A percentile compares a stretch with the other conserved stretches of the same genome.
Evolutionary conservation across 37 sponge, comb jelly and placozoan genomes (phyloP).

Genomic region (Axinella damicornis): DNA sequence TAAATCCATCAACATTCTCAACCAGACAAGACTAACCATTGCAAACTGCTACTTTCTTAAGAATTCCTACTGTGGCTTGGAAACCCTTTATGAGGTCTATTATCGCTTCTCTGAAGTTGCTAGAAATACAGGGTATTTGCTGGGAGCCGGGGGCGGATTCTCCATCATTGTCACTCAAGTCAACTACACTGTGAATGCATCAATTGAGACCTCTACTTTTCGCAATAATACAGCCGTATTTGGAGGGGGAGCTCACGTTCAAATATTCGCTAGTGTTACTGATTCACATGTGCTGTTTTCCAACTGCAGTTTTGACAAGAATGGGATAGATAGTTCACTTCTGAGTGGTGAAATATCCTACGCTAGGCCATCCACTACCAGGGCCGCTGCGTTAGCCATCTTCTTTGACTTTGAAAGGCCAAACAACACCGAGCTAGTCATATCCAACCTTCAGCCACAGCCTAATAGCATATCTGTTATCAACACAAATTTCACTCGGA

Average conservation of each 20-base stretch:
- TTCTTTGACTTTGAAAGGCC: slow-evolving; percentile 1
- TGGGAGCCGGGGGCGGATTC: slow-evolving; percentile 70
- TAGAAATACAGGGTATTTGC: neutral
- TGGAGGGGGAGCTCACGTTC: slow-evolving; percentile 56
- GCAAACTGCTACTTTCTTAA: slow-evolving; percentile 24
- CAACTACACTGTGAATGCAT: slow-evolving; percentile 26
- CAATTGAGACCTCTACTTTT: slow-evolving; percentile 12
- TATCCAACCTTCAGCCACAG: neutral
- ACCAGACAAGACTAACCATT: neutral
- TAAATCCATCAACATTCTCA: neutral
- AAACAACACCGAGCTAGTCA: neutral
- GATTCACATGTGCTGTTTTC: slow-evolving; percentile 26
- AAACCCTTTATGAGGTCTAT: neutral
- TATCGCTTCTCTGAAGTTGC: neutral
- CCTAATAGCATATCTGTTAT: neutral
- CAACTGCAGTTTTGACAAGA: slow-evolving; percentile 32
- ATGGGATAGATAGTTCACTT: neutral
- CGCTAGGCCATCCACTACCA: too few species aligned
- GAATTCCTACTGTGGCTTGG: slow-evolving; percentile 45
- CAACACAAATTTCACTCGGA: slow-evolving; percentile 5
- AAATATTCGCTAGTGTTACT: slow-evolving; percentile 19
- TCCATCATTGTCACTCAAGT: slow-evolving; percentile 37
- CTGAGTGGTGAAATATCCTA: neutral
- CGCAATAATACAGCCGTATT: slow-evolving; percentile 37
- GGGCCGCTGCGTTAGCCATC: neutral